Evolutionary conservation across 1,140 invertebrate genomes (phyloP).

Genomic region (Eurytemora carolleeae): DNA sequence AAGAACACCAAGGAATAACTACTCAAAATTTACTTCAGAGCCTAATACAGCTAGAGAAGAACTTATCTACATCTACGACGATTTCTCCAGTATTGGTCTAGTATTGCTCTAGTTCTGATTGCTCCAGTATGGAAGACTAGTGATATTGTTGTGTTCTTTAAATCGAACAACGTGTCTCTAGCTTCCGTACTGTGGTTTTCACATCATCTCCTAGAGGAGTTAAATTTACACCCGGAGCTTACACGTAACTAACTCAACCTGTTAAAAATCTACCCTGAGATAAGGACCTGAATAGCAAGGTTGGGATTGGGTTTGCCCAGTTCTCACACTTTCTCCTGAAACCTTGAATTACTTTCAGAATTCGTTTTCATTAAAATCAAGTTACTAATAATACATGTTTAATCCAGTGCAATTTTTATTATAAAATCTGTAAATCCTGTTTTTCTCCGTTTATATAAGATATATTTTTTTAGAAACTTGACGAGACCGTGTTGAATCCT

Average conservation of each 20-base stretch:
- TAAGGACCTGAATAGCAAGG: no score
- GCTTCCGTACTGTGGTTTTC: background rate
- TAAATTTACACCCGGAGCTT: background rate
- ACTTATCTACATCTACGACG: no score
- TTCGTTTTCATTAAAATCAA: background rate
- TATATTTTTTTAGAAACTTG: background rate
- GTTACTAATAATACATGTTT: background rate
- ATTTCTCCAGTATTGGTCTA: no score
- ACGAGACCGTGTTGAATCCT: background rate
- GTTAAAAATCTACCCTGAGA: background rate
- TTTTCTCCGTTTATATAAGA: background rate
- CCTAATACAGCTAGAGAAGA: no score
- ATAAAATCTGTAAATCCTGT: background rate
- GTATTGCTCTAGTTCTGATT: no score
- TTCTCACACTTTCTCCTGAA: background rate
- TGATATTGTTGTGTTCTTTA: slow-evolving; percentile 16
- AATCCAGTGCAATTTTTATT: background rate
- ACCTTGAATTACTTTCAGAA: background rate
- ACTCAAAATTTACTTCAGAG: no score
- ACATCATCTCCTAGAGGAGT: background rate
- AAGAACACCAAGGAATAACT: no score
- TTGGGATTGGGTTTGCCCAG: background rate
- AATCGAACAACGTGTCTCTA: slow-evolving; percentile 14
- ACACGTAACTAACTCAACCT: background rate
- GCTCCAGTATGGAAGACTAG: slow-evolving; percentile 11